Percentiles rank a stretch among this genome's conserved stretches.
phyloP scores from a whole-genome alignment of 2,888 invertebrate species.

The Andrena camellia region DNA sequence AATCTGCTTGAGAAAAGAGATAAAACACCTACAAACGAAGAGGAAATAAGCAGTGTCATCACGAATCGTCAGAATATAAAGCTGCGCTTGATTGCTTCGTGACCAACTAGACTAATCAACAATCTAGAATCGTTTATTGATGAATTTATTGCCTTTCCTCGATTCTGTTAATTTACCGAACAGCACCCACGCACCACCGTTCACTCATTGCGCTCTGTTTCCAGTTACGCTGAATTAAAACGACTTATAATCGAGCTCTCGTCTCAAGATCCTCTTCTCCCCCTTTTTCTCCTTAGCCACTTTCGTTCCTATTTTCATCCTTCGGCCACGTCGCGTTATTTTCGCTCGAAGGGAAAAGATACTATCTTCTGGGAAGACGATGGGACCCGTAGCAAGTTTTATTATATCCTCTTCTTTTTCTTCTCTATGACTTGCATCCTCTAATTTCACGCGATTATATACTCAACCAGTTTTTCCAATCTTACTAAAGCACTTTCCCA shows the following conservation, averaged over 20 bases:
- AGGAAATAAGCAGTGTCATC: background rate
- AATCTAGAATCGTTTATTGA: constrained; percentile 50
- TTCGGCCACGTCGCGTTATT: constrained; percentile 62
- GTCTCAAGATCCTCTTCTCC: constrained; percentile 37
- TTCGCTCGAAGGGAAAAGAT: constrained; percentile 65
- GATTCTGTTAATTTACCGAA: constrained; percentile 64
- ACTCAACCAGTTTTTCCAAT: background rate
- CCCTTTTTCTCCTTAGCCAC: constrained; percentile 45
- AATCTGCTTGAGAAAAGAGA: background rate
- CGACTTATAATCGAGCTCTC: constrained; percentile 52
- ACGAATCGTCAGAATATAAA: constrained; percentile 10
- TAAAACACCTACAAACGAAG: background rate
- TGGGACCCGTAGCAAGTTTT: constrained; percentile 54
- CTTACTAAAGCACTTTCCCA: background rate
- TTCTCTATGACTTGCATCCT: background rate
- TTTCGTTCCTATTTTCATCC: constrained; percentile 66
- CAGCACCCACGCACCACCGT: constrained; percentile 39
- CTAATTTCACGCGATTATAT: constrained; percentile 8
- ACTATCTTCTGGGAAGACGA: constrained; percentile 60
- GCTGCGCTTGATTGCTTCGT: background rate
- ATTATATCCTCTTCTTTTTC: constrained; percentile 35
- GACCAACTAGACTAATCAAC: constrained; percentile 28
- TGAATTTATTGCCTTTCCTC: constrained; percentile 62
- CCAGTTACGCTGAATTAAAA: constrained; percentile 56
- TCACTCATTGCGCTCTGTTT: constrained; percentile 47